Conservation (phyloP, 2,113 vertebrate genomes). For the Brevimyrus niger region DNA sequence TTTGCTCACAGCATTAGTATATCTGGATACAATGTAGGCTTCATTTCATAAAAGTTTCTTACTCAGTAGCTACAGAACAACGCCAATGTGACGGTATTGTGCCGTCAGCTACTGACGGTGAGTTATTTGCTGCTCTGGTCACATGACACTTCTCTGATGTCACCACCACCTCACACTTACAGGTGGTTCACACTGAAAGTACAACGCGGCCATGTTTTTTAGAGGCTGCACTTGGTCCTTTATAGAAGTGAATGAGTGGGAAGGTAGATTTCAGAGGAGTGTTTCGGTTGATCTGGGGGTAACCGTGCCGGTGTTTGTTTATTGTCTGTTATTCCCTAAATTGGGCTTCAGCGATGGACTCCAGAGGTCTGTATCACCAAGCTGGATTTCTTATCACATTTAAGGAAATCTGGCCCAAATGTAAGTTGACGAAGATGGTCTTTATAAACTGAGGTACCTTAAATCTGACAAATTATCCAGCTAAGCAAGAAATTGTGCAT, state of each 20-base stretch:
- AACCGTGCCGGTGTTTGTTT: background rate
- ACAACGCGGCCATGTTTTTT: no score
- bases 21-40: background rate
- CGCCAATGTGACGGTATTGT: background rate
- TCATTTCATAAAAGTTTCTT: background rate
- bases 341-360: background rate
- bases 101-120: background rate
- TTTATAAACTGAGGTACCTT: background rate
- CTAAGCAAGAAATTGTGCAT: background rate
- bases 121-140: background rate
- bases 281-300: background rate
- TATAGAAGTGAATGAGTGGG: background rate
- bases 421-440: background rate
- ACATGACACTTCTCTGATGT: background rate
- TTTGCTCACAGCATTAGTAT: background rate
- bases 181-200: background rate
- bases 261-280: background rate
- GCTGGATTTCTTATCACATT: background rate
- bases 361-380: background rate
- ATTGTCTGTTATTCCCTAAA: background rate
- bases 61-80: background rate
- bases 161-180: background rate
- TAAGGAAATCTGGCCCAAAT: background rate
- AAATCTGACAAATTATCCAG: background rate
- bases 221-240: background rate